These are phyloP conservation scores for Nebria salina DNA, from an alignment of 2,888 invertebrate genomes.

Conservation along the genomic window DNA sequence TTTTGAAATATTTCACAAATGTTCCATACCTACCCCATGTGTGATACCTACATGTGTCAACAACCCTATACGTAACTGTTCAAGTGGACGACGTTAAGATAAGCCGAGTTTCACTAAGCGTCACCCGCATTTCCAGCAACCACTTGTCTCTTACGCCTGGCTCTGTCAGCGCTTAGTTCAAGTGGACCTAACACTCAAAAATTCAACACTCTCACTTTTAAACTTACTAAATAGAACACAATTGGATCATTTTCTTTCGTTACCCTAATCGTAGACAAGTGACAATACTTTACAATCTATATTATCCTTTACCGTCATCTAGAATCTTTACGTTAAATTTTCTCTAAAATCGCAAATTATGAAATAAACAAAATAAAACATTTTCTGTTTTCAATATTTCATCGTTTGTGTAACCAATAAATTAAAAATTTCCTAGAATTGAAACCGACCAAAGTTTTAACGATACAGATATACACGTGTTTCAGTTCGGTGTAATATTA, in stretches of 20 bases:
- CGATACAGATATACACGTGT: slow-evolving; percentile 7
- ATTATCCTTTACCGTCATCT: too few species aligned
- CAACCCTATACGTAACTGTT: slow-evolving; percentile 11
- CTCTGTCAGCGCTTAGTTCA: slow-evolving; percentile 6
- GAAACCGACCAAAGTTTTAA: background rate
- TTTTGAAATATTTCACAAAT: too few species aligned
- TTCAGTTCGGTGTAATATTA: slow-evolving; percentile 3
- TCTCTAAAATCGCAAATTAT: too few species aligned
- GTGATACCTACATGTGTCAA: slow-evolving; percentile 19
- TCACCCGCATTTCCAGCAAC: slow-evolving; percentile 14
- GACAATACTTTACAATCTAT: too few species aligned
- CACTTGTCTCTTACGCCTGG: slow-evolving; percentile 12
- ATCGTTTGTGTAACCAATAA: slow-evolving; percentile 26
- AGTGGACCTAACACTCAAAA: background rate
- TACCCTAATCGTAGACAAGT: too few species aligned
- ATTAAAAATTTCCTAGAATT: slow-evolving; percentile 13
- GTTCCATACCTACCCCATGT: background rate
- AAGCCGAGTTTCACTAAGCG: background rate
- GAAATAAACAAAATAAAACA: background rate
- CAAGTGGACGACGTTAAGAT: background rate
- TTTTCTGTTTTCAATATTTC: slow-evolving; percentile 36
- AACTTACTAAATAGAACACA: background rate
- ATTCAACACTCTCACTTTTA: slow-evolving; percentile 10
- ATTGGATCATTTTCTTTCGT: background rate
- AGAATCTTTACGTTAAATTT: too few species aligned